These are phyloP conservation scores for Ostrea edulis DNA, from an alignment of 1,140 invertebrate species.

Conservation along the genomic window DNA sequence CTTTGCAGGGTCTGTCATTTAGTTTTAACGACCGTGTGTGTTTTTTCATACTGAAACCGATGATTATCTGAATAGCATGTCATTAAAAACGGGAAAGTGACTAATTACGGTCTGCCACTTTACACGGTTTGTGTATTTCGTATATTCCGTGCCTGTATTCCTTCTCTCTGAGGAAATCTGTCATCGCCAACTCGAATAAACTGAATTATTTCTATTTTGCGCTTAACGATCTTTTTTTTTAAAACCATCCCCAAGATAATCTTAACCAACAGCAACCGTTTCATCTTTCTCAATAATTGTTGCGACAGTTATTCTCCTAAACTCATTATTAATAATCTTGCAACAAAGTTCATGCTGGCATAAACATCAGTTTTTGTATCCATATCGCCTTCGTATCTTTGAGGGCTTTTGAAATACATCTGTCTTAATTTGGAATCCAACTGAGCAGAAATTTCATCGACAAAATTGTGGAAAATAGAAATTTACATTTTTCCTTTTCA, in stretches of 20 bases:
- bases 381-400: conserved; percentile 21
- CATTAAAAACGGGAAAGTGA: conserved; percentile 8
- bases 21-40: conserved; percentile 11
- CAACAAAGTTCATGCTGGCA: neutral
- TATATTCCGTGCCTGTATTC: neutral
- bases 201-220: too few species aligned
- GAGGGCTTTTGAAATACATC: conserved; percentile 9
- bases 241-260: neutral
- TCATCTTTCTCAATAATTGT: neutral
- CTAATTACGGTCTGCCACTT: conserved; percentile 30
- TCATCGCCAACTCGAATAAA: too few species aligned
- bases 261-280: neutral
- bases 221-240: too few species aligned
- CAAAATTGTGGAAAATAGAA: conserved; percentile 33
- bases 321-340: conserved; percentile 28
- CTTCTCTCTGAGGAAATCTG: too few species aligned
- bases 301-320: neutral
- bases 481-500: conserved; percentile 30
- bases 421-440: conserved; percentile 28
- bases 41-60: conserved; percentile 1
- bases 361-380: conserved; percentile 3
- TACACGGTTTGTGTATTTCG: neutral
- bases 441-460: conserved; percentile 29
- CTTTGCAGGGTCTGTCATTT: neutral
- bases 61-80: neutral